Evolutionary conservation across 1,140 invertebrate genomes (phyloP), one percentile per base, ranked within the genome.

Genomic region (Solen grandis): DNA sequence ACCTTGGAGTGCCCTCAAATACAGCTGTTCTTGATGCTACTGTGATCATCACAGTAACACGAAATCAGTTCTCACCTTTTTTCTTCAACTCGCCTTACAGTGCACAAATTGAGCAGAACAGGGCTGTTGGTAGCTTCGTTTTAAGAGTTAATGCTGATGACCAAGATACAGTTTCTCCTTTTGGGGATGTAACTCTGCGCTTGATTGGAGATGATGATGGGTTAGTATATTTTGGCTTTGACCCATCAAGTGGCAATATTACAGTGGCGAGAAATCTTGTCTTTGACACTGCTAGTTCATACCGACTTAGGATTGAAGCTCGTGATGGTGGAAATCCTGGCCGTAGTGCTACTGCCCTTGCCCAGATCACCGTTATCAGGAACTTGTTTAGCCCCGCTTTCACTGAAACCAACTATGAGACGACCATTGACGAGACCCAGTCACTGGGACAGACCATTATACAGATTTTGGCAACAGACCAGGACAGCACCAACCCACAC

Each of bases 21-120:
- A 36, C 65, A 33, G 66, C 66, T 13, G 1, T 31, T n/a, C 35
- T 38, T 22, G 55, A 80, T 70, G 77, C 77, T 19, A 36, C 0
- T 1, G 66, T 80, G 8, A 63, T 80, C 38, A 72, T 80, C 5
- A n/a, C 57, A 19, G 84, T 90, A 0, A 72, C 52, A n/a, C 75
- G 88, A 55, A 90, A 90, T 73, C 65, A 85, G 31, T 35, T 65
- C 27, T n/a, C 55, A 5, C 89, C 89, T 29, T 22, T 73, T 0
- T 86, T 88, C 36, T 25, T 38, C 3, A 54, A 59, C 31, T 55
- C 19, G 19, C 38, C 68, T n/a, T 87, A 88, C 62, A 33, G 19
- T 13, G 27, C 2, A 31, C 68, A 68, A 46, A 86, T 89, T 2
- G 63, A 85, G 10, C 85, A 89, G 50, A 87, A 65, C 1, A 59